A percentile compares a stretch with the other conserved stretches of the same genome.
phyloP scores from a whole-genome alignment of 30 jellyfish, hydroid and myxozoan genomes.

The Mastigias papua region DNA sequence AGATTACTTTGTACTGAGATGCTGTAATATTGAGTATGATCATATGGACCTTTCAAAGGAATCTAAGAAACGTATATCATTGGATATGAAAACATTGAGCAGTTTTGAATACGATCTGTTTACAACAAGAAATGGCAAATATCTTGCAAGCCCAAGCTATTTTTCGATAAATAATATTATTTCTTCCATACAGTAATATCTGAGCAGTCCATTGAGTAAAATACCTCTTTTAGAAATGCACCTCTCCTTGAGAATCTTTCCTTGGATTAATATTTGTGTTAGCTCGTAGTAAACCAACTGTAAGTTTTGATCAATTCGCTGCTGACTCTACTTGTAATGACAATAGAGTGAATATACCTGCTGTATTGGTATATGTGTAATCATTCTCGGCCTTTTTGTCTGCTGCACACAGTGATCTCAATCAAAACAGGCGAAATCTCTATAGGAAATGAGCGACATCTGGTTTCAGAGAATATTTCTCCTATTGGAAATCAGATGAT shows the following conservation, averaged over 20 bases:
- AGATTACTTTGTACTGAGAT: no score
- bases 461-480: constrained; percentile 33
- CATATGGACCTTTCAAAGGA: no score
- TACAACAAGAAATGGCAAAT: no score
- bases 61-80: no score
- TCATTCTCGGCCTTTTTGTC: constrained; percentile 67
- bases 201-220: no score
- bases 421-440: constrained; percentile 82
- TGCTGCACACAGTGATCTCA: constrained; percentile 32
- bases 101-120: no score
- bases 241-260: background rate
- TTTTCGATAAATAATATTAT: no score
- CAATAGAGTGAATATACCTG: constrained; percentile 44
- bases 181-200: no score
- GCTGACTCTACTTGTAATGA: background rate
- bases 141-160: no score
- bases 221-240: background rate
- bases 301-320: background rate
- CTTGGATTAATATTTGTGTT: background rate
- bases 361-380: constrained; percentile 53
- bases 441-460: constrained; percentile 45
- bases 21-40: no score
- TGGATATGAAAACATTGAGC: no score
- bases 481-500: background rate
- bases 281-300: background rate